phyloP scores from a whole-genome alignment of 2,113 vertebrate genomes.

The Craseonycteris thonglongyai region DNA sequence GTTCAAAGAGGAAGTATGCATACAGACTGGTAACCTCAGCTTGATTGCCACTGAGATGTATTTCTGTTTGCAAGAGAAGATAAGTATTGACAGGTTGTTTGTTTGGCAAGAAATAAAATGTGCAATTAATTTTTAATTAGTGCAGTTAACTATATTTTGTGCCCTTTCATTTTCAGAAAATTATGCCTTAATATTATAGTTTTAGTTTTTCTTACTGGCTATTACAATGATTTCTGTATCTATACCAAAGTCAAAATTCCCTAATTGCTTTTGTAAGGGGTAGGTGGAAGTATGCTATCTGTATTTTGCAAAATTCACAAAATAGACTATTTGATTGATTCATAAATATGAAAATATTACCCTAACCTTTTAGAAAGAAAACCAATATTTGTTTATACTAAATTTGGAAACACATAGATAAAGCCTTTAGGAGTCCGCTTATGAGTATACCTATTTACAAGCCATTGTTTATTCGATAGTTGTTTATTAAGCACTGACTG shows the following conservation, averaged over 20 bases:
- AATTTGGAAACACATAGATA: background rate
- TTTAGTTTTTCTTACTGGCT: background rate
- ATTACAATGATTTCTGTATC: background rate
- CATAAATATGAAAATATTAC: background rate
- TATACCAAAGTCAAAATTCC: background rate
- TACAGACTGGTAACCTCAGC: background rate
- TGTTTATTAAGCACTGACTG: background rate
- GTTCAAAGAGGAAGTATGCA: background rate
- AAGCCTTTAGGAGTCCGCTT: background rate
- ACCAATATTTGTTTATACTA: background rate
- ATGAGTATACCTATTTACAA: background rate
- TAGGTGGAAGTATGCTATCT: background rate
- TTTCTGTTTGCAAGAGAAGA: background rate
- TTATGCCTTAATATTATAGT: background rate
- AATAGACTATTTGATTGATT: background rate
- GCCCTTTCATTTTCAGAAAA: constrained; percentile 9
- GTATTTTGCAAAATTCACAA: background rate
- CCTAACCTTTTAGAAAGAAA: constrained; percentile 8
- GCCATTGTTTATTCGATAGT: background rate
- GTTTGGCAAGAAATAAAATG: background rate
- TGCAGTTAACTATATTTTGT: background rate
- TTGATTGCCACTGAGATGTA: background rate
- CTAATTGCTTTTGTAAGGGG: background rate
- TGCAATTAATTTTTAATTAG: background rate
- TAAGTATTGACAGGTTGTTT: background rate